phyloP scores from a whole-genome alignment of 2,797 vertebrate species.

The Phoxinus dragarum region DNA sequence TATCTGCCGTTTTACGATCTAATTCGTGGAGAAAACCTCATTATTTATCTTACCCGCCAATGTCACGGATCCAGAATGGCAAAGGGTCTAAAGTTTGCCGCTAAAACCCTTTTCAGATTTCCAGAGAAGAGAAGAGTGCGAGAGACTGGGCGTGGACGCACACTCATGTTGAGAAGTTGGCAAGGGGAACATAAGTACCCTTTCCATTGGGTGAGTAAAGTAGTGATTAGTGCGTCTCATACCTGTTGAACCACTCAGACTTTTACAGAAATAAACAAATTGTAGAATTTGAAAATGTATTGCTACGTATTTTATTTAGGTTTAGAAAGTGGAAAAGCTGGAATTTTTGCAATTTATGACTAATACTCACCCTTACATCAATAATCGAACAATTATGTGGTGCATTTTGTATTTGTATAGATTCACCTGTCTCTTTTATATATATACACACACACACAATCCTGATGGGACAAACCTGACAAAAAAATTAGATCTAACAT shows the following conservation, averaged over 20 bases:
- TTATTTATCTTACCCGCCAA: slow-evolving; percentile 98
- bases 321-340: not conserved
- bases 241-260: slow-evolving; percentile 72
- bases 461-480: slow-evolving; percentile 46
- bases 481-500: slow-evolving; percentile 66
- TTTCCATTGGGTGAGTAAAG: slow-evolving; percentile 88
- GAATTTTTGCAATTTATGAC: not conserved
- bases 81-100: slow-evolving; percentile 93
- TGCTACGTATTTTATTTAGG: not conserved
- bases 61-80: slow-evolving; percentile 92
- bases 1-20: slow-evolving; percentile 99
- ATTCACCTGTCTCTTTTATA: not conserved
- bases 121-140: slow-evolving; percentile 81
- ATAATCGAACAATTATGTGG: not conserved
- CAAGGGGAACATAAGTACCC: slow-evolving; percentile 82
- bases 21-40: slow-evolving; percentile 99
- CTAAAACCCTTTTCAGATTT: slow-evolving; percentile 87
- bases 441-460: not conserved
- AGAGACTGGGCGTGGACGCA: slow-evolving; percentile 81
- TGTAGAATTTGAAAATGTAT: not conserved
- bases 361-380: not conserved
- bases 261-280: not conserved
- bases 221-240: slow-evolving; percentile 65
- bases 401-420: not conserved
- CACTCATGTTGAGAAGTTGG: slow-evolving; percentile 84